Conservation (phyloP, 2,888 invertebrate species). For the Pheosia gnoma region DNA sequence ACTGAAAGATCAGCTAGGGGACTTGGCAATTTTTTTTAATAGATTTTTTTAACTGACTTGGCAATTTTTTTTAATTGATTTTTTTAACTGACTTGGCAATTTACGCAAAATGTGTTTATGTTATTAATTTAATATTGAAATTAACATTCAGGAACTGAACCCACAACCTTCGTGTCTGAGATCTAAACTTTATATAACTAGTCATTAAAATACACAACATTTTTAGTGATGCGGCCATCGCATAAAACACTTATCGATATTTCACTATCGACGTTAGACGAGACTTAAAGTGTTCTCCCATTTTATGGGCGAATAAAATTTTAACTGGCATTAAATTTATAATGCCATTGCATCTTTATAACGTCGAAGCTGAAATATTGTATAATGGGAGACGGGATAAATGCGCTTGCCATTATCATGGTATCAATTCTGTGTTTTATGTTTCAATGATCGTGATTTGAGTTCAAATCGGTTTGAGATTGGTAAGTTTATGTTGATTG, state of each 20-base stretch:
- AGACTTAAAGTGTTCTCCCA: conserved; percentile 35
- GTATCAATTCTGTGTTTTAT: conserved; percentile 16
- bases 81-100: no score
- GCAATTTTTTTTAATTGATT: no score
- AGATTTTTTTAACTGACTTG: no score
- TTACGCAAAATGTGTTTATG: no score
- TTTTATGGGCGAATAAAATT: conserved; percentile 39
- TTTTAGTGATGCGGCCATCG: conserved; percentile 40
- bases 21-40: no score
- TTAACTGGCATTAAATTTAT: conserved; percentile 44
- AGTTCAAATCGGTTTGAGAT: no score
- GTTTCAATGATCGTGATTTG: neutral
- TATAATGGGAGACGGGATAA: conserved; percentile 17
- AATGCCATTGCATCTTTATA: conserved; percentile 39
- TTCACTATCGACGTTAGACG: conserved; percentile 36
- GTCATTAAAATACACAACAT: conserved; percentile 10
- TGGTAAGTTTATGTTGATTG: no score
- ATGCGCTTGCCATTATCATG: neutral
- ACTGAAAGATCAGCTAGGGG: no score
- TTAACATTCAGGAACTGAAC: no score
- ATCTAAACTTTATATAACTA: neutral
- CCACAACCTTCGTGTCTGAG: neutral
- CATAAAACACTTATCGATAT: conserved; percentile 47
- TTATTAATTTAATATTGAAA: no score
- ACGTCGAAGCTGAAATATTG: conserved; percentile 33